Evolutionary conservation across 2,797 vertebrate genomes (phyloP).

Genomic region (Bovichtus diacanthus): DNA sequence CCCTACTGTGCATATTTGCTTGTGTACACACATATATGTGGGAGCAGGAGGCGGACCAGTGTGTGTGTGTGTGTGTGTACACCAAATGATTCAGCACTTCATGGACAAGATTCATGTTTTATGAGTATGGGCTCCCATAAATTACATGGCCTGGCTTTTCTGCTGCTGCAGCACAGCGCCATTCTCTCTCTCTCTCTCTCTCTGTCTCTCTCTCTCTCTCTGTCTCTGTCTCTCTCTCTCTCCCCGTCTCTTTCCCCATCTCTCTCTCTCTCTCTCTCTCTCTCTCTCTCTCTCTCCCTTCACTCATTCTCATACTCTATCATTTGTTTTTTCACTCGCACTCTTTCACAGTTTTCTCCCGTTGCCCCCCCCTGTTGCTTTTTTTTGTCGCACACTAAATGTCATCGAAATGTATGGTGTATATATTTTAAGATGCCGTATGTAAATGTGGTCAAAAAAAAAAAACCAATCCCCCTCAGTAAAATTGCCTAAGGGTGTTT

Average conservation of each 20-base stretch:
- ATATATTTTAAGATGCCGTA: constrained; percentile 28
- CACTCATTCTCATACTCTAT: constrained; percentile 10
- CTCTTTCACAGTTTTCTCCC: background rate
- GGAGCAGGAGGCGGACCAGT: constrained; percentile 61
- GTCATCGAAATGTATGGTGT: constrained; percentile 35
- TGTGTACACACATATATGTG: constrained; percentile 60
- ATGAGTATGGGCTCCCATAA: constrained; percentile 74
- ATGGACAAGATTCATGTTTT: constrained; percentile 83
- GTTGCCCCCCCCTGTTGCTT: constrained; percentile 9
- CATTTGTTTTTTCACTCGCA: background rate
- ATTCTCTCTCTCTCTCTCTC: constrained; percentile 4
- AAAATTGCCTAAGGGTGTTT: constrained; percentile 30
- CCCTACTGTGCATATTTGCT: constrained; percentile 46
- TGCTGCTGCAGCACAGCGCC: constrained; percentile 58
- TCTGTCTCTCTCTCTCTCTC: background rate
- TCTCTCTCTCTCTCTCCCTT: background rate
- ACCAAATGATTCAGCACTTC: constrained; percentile 78
- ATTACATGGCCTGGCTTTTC: constrained; percentile 65
- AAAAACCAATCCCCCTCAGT: background rate
- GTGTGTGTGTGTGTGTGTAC: constrained; percentile 51
- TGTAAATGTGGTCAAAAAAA: constrained; percentile 35
- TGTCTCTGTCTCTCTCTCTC: background rate
- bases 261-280: too few species aligned
- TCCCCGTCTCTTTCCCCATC: constrained; percentile 13
- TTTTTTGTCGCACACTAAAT: constrained; percentile 28